Conservation (phyloP, 2,797 vertebrate species). For the Danionella dracula region DNA sequence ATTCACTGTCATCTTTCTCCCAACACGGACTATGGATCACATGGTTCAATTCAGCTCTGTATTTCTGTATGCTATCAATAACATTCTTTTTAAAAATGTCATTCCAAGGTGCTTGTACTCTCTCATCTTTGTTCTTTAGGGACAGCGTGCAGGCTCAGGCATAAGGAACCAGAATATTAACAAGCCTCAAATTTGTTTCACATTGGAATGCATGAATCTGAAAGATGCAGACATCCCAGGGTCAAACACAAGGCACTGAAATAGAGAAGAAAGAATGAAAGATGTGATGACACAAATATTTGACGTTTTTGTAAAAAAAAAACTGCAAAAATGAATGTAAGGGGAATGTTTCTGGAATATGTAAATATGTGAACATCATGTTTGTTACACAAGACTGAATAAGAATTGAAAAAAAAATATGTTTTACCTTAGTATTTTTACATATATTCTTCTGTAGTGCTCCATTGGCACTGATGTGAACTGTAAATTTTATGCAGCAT, state of each 20-base stretch:
- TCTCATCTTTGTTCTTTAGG: slow-evolving; percentile 8
- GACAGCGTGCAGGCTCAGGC: not conserved
- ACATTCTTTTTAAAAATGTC: slow-evolving; percentile 14
- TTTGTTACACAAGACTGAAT: no score
- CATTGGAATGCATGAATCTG: slow-evolving; percentile 4
- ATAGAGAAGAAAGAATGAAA: not conserved
- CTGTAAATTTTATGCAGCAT: no score
- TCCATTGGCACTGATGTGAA: no score
- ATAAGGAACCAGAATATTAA: slow-evolving; percentile 16
- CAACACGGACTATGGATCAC: no score
- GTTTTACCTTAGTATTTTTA: no score
- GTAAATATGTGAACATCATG: no score
- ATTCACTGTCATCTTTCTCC: no score
- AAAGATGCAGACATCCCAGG: slow-evolving; percentile 11
- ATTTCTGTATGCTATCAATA: slow-evolving; percentile 20
- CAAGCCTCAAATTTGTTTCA: not conserved
- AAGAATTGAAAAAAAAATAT: no score
- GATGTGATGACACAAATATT: not conserved
- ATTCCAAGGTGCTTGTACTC: slow-evolving; percentile 7
- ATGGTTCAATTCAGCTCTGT: slow-evolving; percentile 11
- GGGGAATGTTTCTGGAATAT: not conserved
- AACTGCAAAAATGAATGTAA: not conserved
- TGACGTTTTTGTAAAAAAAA: not conserved
- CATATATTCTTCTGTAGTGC: no score
- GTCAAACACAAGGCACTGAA: slow-evolving; percentile 3